Conservation (phyloP, 1,140 invertebrate genomes). For the Trichoplusia ni region DNA sequence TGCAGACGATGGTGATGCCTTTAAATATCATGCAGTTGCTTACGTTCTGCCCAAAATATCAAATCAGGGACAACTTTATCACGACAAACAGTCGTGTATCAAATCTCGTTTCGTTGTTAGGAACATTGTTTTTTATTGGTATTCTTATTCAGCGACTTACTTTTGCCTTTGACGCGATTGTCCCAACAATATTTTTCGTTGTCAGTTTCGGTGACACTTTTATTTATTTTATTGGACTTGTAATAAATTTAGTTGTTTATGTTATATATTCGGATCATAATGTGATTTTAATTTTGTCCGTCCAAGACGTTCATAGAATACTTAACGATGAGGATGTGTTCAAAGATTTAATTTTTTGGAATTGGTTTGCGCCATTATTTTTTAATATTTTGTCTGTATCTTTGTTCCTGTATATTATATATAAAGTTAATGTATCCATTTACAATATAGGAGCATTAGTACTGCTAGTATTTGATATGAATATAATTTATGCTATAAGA, state of each 20-base stretch:
- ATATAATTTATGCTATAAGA: neutral
- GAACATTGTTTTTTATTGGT: neutral
- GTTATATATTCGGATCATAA: neutral
- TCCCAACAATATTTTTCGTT: neutral
- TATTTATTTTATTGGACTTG: neutral
- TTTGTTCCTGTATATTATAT: neutral
- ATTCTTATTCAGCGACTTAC: too few relatives aligned
- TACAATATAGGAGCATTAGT: neutral
- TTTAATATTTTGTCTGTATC: neutral
- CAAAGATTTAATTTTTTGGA: neutral
- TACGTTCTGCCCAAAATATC: neutral
- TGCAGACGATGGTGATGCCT: neutral
- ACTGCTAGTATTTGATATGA: neutral
- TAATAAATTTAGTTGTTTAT: neutral
- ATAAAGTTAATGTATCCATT: neutral
- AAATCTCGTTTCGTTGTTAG: neutral
- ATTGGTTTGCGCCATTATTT: neutral
- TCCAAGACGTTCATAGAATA: neutral
- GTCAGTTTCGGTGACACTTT: too few relatives aligned
- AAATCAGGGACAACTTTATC: neutral
- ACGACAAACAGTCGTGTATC: neutral
- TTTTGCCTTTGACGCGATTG: neutral
- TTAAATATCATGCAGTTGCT: neutral
- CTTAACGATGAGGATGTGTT: neutral
- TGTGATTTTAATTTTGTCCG: neutral